Conservation (phyloP, 1,140 invertebrate species). For the Hermetia illucens region DNA sequence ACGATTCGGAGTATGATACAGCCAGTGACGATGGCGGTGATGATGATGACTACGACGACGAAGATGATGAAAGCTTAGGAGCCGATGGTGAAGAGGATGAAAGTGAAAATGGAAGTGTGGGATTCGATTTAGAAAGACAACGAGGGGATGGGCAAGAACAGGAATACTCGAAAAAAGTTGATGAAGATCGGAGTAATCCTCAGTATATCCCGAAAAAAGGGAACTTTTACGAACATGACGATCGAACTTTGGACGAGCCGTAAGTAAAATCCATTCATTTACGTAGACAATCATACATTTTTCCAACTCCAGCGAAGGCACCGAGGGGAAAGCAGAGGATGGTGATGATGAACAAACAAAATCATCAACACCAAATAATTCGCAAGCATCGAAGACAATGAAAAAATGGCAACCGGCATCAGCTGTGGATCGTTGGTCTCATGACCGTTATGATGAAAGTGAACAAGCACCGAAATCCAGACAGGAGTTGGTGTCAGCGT, state of each 20-base stretch:
- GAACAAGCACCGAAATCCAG: conserved; percentile 69
- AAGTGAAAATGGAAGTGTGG: conserved; percentile 36
- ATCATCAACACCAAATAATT: conserved; percentile 15
- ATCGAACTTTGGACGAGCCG: conserved; percentile 61
- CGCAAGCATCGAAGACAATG: conserved; percentile 30
- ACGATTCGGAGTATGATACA: conserved; percentile 28
- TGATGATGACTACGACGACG: conserved; percentile 26
- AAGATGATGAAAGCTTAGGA: conserved; percentile 10
- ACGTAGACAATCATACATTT: not conserved
- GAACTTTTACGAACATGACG: conserved; percentile 93
- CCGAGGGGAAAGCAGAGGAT: conserved; percentile 11
- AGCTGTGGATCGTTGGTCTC: conserved; percentile 58
- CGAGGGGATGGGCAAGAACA: conserved; percentile 31
- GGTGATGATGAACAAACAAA: conserved; percentile 11
- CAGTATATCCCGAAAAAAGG: conserved; percentile 94
- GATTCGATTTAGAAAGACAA: conserved; percentile 31
- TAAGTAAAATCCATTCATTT: conserved; percentile 17
- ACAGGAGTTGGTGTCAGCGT: conserved; percentile 73
- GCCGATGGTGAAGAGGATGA: conserved; percentile 30
- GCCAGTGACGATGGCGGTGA: conserved; percentile 29
- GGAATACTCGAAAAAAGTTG: conserved; percentile 56
- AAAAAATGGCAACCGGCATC: conserved; percentile 35
- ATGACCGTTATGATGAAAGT: conserved; percentile 74
- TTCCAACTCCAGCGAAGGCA: conserved; percentile 4
- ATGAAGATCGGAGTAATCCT: conserved; percentile 89